Evolutionary conservation across 2,888 invertebrate genomes (phyloP), one percentile per base, ranked within the genome.

Genomic region (Apocheima hispidaria): DNA sequence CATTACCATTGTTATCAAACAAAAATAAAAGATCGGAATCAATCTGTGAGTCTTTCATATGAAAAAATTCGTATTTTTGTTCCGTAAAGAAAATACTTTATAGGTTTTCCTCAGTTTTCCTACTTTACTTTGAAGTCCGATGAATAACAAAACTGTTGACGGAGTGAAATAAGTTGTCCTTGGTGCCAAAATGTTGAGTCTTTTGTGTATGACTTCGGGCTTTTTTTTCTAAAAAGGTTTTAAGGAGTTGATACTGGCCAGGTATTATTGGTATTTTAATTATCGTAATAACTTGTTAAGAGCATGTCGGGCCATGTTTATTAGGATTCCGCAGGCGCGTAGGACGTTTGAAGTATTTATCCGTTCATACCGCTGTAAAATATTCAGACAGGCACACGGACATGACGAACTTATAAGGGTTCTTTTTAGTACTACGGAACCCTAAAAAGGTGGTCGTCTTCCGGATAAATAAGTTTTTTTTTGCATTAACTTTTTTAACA

Each of bases 91-190:
- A 41, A 55, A 41, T 33, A 49, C 49, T 33, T 56, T 49, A 49
- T 33, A 33, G 12, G 12, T 55, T 35, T 48, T 40, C 46, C 20
- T 48, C 30, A 20, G 30, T 41, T 56, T 46, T 30, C n/a, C n/a
- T n/a, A n/a, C n/a, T n/a, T n/a, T n/a, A n/a, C 56, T 56, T 56
- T 56, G 56, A 41, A 49, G 56, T 56, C 48, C 40, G 38, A 41
- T 41, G 56, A 56, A 41, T 49, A 56, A 56, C 41, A 41, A 41
- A 56, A 56, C 41, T 56, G 40, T 49, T 51, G 50, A 51, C 50
- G 62, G 38, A 59, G 46, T 41, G 46, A 21, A 54, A 63, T 59
- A 51, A 55, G 50, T 41, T 30, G 51, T 41, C 20, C 48, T 55
- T 48, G 38, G 21, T 33, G 40, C 16, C 49, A 33, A 56, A 49